A percentile compares a stretch with the other conserved stretches of the same genome.
Evolutionary conservation across 2,797 vertebrate genomes (phyloP).

Genomic region (Ctenochaetus hawaiiensis): DNA sequence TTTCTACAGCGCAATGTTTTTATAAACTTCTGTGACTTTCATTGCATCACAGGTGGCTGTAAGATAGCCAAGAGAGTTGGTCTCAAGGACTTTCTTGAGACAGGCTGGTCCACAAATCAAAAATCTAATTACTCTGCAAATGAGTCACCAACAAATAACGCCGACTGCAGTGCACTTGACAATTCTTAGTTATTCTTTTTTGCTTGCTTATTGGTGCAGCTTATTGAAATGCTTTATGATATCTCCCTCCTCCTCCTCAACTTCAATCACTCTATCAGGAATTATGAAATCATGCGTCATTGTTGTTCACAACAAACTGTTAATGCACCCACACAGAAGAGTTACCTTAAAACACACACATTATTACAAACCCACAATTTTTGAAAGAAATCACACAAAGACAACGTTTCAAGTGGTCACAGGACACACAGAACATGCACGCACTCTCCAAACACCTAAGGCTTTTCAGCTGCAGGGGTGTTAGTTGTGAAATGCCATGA

Average conservation of each 20-base stretch:
- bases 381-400: background rate
- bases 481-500: slow-evolving; percentile 63
- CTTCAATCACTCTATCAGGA: slow-evolving; percentile 3
- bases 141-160: slow-evolving; percentile 30
- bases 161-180: background rate
- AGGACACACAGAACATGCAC: background rate
- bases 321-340: slow-evolving; percentile 4
- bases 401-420: background rate
- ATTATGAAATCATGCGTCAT: slow-evolving; percentile 37
- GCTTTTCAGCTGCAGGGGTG: background rate
- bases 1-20: slow-evolving; percentile 5
- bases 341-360: background rate
- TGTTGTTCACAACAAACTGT: background rate
- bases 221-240: slow-evolving; percentile 22
- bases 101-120: slow-evolving; percentile 13
- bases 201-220: background rate
- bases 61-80: background rate
- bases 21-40: background rate
- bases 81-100: background rate
- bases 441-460: background rate
- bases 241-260: slow-evolving; percentile 5
- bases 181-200: background rate
- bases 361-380: background rate
- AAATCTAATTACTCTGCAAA: background rate
- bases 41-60: background rate